phyloP scores from a whole-genome alignment of 1,140 invertebrate genomes.

The Brachionus angularis region DNA sequence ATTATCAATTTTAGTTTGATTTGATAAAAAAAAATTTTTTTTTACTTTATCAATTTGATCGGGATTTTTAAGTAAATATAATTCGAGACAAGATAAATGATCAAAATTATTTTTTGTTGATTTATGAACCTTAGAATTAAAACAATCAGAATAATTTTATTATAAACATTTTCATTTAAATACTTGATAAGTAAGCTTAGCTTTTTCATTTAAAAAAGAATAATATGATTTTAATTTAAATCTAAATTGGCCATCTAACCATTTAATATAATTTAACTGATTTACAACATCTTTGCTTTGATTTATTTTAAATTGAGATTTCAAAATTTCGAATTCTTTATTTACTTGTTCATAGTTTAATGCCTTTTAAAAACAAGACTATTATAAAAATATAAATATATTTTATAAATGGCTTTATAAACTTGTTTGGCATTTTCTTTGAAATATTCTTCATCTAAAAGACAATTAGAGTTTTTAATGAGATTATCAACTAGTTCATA shows the following conservation, averaged over 20 bases:
- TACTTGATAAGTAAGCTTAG: slow-evolving; percentile 2
- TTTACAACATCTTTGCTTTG: background rate
- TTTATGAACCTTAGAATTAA: no score
- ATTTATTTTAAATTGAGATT: background rate
- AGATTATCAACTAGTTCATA: slow-evolving; percentile 2
- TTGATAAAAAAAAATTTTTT: background rate
- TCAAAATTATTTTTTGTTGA: no score
- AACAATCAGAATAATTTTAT: no score
- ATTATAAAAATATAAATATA: no score
- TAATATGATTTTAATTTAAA: slow-evolving; percentile 2
- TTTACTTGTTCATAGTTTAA: background rate
- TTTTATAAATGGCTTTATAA: no score
- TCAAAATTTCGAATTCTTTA: slow-evolving; percentile 5
- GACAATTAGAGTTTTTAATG: slow-evolving; percentile 11
- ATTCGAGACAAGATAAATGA: background rate
- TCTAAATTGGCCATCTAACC: background rate
- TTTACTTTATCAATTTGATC: slow-evolving; percentile 3
- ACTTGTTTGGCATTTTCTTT: slow-evolving; percentile 3
- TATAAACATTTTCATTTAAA: no score
- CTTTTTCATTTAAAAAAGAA: slow-evolving; percentile 14
- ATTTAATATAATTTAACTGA: slow-evolving; percentile 7
- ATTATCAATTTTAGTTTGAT: background rate
- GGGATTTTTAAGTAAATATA: slow-evolving; percentile 4
- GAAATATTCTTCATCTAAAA: slow-evolving; percentile 16
- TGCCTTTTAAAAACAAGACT: no score